Evolutionary conservation across 2,113 vertebrate genomes (phyloP).

Genomic region (Pogonocichla stellata): DNA sequence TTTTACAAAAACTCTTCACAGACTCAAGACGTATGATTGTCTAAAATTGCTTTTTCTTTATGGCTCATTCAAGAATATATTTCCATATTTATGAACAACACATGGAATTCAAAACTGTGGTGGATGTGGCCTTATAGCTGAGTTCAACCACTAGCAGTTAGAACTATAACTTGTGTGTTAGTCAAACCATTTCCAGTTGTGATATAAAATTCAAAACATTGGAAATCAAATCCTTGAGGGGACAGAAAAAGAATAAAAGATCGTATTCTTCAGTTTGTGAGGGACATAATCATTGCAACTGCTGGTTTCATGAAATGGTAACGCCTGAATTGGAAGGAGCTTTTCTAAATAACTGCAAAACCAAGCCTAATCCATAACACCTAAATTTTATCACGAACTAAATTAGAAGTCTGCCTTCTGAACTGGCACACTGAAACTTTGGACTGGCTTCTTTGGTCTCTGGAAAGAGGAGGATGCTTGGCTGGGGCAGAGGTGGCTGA

Average conservation of each 20-base stretch:
- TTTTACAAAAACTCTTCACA: not conserved
- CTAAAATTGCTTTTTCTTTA: not conserved
- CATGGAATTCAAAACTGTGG: not conserved
- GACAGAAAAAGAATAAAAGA: not conserved
- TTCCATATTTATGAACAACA: not conserved
- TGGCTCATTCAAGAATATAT: not conserved
- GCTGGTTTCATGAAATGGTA: not conserved
- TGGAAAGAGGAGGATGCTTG: not conserved
- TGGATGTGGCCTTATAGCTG: not conserved
- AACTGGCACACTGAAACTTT: not conserved
- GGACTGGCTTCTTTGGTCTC: not conserved
- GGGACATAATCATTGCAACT: not conserved
- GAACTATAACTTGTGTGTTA: not conserved
- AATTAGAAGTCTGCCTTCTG: not conserved
- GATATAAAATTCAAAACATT: not conserved
- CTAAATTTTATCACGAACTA: not conserved
- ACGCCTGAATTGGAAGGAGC: not conserved
- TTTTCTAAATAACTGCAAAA: not conserved
- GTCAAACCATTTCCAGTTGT: not conserved
- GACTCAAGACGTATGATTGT: not conserved
- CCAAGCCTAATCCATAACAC: not conserved
- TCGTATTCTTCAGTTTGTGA: not conserved
- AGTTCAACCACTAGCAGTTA: not conserved
- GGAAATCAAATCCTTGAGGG: not conserved
- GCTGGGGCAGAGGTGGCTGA: not conserved